These are phyloP conservation scores for Baronia brevicornis DNA, from an alignment of 2,888 invertebrate genomes.

Conservation along the genomic window DNA sequence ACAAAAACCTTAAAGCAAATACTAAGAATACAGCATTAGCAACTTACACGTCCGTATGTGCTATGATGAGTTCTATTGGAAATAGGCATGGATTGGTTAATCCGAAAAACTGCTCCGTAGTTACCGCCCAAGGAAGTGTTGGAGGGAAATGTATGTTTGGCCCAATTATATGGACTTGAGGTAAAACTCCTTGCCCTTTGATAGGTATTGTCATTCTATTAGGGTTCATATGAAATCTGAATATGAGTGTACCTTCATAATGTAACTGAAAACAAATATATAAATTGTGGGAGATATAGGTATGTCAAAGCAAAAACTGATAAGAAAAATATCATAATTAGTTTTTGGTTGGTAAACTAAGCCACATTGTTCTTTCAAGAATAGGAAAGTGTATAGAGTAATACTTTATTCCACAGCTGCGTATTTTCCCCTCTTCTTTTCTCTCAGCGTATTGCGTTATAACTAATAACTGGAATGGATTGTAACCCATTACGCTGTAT, in stretches of 20 bases:
- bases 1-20: neutral
- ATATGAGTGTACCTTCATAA: constrained; percentile 56
- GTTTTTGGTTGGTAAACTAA: too few species aligned
- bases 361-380: too few species aligned
- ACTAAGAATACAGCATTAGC: too few species aligned
- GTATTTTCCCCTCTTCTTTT: too few species aligned
- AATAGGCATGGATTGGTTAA: constrained; percentile 79
- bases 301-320: too few species aligned
- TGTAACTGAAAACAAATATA: constrained; percentile 54
- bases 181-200: constrained; percentile 70
- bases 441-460: too few species aligned
- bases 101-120: constrained; percentile 74
- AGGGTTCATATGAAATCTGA: constrained; percentile 68
- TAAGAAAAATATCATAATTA: too few species aligned
- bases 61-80: constrained; percentile 81
- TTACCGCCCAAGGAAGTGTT: constrained; percentile 77
- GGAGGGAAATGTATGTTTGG: constrained; percentile 75
- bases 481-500: too few species aligned
- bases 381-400: too few species aligned
- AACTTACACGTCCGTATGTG: constrained; percentile 79
- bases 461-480: too few species aligned
- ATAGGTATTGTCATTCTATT: constrained; percentile 61
- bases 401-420: too few species aligned
- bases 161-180: constrained; percentile 67
- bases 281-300: too few species aligned